Evolutionary conservation across 2,888 invertebrate species (phyloP).

Genomic region (Volucella inflata): DNA sequence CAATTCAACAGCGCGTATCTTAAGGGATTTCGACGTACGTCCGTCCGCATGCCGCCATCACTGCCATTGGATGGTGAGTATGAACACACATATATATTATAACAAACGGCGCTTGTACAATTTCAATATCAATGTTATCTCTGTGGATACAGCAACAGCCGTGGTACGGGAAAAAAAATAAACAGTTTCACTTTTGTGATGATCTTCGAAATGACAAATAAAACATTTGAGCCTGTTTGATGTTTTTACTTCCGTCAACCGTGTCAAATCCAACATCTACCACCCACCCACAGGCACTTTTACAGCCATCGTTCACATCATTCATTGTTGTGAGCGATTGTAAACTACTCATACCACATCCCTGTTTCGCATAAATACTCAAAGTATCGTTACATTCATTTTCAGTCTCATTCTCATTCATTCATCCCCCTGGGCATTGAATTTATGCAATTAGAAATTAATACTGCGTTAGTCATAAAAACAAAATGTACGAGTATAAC

Average conservation of each 20-base stretch:
- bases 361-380: constrained; percentile 35
- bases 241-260: constrained; percentile 68
- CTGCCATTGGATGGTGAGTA: constrained; percentile 55
- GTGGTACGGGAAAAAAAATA: constrained; percentile 44
- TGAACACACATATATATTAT: too few species aligned
- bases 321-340: constrained; percentile 69
- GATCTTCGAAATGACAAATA: constrained; percentile 74
- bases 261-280: constrained; percentile 56
- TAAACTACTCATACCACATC: constrained; percentile 46
- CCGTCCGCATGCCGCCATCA: constrained; percentile 36
- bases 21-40: constrained; percentile 65
- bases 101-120: constrained; percentile 41
- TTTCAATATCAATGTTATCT: constrained; percentile 75
- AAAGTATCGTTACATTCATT: constrained; percentile 30
- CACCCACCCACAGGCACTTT: constrained; percentile 40
- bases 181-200: constrained; percentile 71
- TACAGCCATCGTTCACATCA: constrained; percentile 59
- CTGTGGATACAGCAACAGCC: constrained; percentile 65
- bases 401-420: constrained; percentile 1
- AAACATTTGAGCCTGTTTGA: constrained; percentile 73
- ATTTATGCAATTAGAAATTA: constrained; percentile 76
- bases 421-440: constrained; percentile 53
- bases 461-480: constrained; percentile 74
- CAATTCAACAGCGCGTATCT: constrained; percentile 59
- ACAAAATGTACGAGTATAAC: constrained; percentile 24